Percentiles rank a stretch among this genome's conserved stretches.
phyloP scores from a whole-genome alignment of 2,797 vertebrate genomes.

The Acrossocheilus fasciatus region DNA sequence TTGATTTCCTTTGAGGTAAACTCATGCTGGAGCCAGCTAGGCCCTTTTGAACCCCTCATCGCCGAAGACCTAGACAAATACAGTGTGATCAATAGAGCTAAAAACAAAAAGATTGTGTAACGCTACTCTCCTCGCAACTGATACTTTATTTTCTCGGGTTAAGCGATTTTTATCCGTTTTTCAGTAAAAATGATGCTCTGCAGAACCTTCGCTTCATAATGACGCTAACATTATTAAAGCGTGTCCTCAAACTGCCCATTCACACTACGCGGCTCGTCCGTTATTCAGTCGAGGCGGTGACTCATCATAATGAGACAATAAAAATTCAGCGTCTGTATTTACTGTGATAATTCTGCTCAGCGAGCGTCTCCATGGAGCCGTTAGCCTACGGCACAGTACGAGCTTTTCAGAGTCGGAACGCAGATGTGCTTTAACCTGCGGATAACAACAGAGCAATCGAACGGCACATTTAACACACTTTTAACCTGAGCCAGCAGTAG shows the following conservation, averaged over 20 bases:
- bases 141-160: not conserved
- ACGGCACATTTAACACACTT: conserved; percentile 25
- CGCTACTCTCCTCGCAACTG: not conserved
- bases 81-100: conserved; percentile 35
- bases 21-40: not conserved
- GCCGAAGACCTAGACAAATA: conserved; percentile 39
- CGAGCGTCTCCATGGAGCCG: conserved; percentile 14
- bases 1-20: not conserved
- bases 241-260: conserved; percentile 27
- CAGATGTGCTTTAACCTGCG: conserved; percentile 34
- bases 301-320: conserved; percentile 49
- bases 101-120: conserved; percentile 32
- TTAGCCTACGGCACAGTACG: conserved; percentile 37
- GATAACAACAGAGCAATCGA: conserved; percentile 33
- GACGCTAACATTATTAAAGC: conserved; percentile 25
- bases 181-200: conserved; percentile 25
- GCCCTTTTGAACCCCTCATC: conserved; percentile 5
- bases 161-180: not conserved
- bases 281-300: conserved; percentile 35
- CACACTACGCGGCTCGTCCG: not conserved
- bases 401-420: conserved; percentile 18
- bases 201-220: conserved; percentile 11
- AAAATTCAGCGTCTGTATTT: conserved; percentile 36
- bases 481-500: conserved; percentile 23
- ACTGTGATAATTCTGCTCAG: conserved; percentile 43